Evolutionary conservation across 1,140 invertebrate species (phyloP).

Genomic region (Pseudomyrmex flavicornis): DNA sequence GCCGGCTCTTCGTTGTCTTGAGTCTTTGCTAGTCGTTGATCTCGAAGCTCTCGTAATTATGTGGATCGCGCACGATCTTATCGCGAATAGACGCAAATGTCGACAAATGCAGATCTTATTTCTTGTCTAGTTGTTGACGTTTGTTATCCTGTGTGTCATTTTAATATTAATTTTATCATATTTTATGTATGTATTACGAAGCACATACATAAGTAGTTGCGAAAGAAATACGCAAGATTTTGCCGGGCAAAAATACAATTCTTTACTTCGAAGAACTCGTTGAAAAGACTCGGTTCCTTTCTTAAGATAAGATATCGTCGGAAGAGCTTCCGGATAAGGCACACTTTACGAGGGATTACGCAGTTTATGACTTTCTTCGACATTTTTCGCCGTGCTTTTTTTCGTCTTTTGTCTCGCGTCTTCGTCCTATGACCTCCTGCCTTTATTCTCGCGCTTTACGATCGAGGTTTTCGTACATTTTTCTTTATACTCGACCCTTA

Average conservation of each 20-base stretch:
- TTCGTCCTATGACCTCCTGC: conserved; percentile 55
- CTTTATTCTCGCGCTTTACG: conserved; percentile 67
- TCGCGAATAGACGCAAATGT: background rate
- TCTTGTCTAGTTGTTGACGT: too few relatives aligned
- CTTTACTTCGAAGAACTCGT: background rate
- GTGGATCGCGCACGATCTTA: conserved; percentile 1
- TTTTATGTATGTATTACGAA: background rate
- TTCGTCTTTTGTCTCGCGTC: conserved; percentile 52
- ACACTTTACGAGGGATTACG: conserved; percentile 81
- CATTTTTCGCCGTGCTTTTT: conserved; percentile 41
- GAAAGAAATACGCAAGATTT: background rate
- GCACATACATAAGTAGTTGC: background rate
- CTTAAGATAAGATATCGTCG: conserved; percentile 66
- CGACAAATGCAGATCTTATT: background rate
- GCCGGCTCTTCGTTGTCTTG: conserved; percentile 13
- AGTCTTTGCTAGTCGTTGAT: conserved; percentile 7
- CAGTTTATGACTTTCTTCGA: conserved; percentile 78
- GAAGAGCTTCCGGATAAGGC: conserved; percentile 67
- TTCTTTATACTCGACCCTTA: conserved; percentile 8
- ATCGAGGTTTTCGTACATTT: conserved; percentile 34
- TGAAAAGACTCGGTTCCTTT: conserved; percentile 49
- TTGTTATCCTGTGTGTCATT: too few relatives aligned
- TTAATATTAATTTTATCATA: background rate
- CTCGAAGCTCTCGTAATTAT: conserved; percentile 37
- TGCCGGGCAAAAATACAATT: background rate